phyloP scores from a whole-genome alignment of 1,140 invertebrate species.

The Drosophila tani region DNA sequence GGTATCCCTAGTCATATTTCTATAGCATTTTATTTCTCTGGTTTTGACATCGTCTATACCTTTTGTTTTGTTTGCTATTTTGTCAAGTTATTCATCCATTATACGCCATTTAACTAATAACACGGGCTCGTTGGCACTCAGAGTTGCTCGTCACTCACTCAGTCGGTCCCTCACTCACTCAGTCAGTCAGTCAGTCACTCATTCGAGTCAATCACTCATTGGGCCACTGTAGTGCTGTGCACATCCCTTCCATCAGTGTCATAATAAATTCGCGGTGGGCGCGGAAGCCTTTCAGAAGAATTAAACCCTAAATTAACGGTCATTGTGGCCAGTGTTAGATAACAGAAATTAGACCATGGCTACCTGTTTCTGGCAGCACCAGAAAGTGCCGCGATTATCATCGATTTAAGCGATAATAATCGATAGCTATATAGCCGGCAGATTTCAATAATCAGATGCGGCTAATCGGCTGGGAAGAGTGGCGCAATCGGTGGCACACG shows the following conservation, averaged over 20 bases:
- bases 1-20: not conserved
- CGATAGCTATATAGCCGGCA: slow-evolving; percentile 5
- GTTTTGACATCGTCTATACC: slow-evolving; percentile 15
- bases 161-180: slow-evolving; percentile 21
- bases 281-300: slow-evolving; percentile 37
- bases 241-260: slow-evolving; percentile 67
- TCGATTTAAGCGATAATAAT: slow-evolving; percentile 15
- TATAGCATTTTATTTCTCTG: not conserved
- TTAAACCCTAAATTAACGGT: slow-evolving; percentile 51
- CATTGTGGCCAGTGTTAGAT: slow-evolving; percentile 43
- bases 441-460: slow-evolving; percentile 43
- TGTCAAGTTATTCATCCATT: slow-evolving; percentile 76
- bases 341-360: slow-evolving; percentile 55
- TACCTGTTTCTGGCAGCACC: slow-evolving; percentile 44
- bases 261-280: slow-evolving; percentile 63
- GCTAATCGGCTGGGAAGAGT: slow-evolving; percentile 34
- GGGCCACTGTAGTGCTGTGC: slow-evolving; percentile 60
- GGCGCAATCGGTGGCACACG: slow-evolving; percentile 64
- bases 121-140: slow-evolving; percentile 46
- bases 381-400: not conserved
- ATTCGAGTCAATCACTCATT: slow-evolving; percentile 60
- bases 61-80: slow-evolving; percentile 63
- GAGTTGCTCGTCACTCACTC: slow-evolving; percentile 42
- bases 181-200: slow-evolving; percentile 36
- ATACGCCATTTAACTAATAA: slow-evolving; percentile 82